Percentiles rank a stretch among this genome's conserved stretches.
Evolutionary conservation across 2,888 invertebrate genomes (phyloP).

Genomic region (Hemistola chrysoprasaria): DNA sequence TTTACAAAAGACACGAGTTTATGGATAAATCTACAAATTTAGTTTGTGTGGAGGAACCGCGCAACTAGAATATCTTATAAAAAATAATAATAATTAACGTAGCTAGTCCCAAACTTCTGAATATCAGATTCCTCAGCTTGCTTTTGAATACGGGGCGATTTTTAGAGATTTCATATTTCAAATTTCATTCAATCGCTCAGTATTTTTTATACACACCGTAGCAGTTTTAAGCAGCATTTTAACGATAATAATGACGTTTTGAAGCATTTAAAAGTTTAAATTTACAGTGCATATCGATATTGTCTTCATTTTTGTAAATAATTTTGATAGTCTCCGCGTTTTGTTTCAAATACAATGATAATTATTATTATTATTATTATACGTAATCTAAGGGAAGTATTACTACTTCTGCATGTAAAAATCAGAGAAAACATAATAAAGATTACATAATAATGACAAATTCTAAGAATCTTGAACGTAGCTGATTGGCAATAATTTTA

Average conservation of each 20-base stretch:
- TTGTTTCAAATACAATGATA: conserved; percentile 35
- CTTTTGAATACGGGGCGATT: conserved; percentile 11
- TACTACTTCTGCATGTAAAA: conserved; percentile 62
- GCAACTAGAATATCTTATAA: conserved; percentile 8
- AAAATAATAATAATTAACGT: conserved; percentile 28
- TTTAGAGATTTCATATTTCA: background rate
- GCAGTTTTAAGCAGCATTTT: conserved; percentile 1
- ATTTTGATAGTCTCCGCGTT: conserved; percentile 51
- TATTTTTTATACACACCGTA: background rate
- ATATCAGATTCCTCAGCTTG: conserved; percentile 40
- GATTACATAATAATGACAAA: conserved; percentile 48
- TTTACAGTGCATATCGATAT: conserved; percentile 72
- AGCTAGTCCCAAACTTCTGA: conserved; percentile 53
- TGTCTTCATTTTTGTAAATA: conserved; percentile 75
- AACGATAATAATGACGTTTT: conserved; percentile 12
- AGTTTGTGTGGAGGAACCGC: conserved; percentile 10
- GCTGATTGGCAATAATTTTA: conserved; percentile 75
- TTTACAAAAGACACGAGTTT: conserved; percentile 42
- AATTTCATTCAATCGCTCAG: too few relatives aligned
- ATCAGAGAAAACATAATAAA: conserved; percentile 47
- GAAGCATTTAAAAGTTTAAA: conserved; percentile 53
- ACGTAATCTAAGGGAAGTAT: conserved; percentile 38
- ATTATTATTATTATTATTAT: conserved; percentile 35
- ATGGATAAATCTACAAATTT: conserved; percentile 15
- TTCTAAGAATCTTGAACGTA: conserved; percentile 49